Percentiles rank a stretch among this genome's conserved stretches.
phyloP scores from a whole-genome alignment of 2,888 invertebrate genomes.

The Chrysotoxum bicinctum region DNA sequence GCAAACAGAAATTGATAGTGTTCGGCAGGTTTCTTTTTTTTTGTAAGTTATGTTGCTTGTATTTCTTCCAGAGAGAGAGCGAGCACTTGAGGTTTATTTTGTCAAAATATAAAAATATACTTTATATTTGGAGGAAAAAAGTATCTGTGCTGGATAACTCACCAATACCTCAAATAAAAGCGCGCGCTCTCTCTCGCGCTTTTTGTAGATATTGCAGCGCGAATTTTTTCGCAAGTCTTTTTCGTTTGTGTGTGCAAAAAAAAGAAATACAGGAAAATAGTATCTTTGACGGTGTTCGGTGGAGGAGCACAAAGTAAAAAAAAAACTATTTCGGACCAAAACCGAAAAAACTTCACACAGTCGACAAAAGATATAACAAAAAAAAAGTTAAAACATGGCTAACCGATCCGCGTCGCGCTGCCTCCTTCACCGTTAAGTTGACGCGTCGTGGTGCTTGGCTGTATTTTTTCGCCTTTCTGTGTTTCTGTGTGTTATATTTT shows the following conservation, averaged over 20 bases:
- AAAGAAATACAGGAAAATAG: conserved; percentile 16
- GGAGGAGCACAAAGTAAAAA: conserved; percentile 36
- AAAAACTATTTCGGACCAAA: conserved; percentile 51
- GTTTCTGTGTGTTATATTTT: conserved; percentile 72
- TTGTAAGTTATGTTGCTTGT: neutral
- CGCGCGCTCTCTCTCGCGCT: conserved; percentile 53
- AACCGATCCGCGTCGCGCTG: conserved; percentile 37
- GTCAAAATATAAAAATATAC: conserved; percentile 20
- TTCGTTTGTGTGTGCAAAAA: conserved; percentile 42
- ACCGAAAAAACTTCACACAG: conserved; percentile 61
- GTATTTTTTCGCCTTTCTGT: conserved; percentile 67
- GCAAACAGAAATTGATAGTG: conserved; percentile 52
- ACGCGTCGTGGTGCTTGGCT: conserved; percentile 62
- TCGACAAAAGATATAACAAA: conserved; percentile 33
- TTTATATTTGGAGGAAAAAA: conserved; percentile 13
- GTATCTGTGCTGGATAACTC: conserved; percentile 33
- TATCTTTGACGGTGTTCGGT: conserved; percentile 51
- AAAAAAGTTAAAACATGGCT: conserved; percentile 31
- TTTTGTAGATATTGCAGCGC: conserved; percentile 39
- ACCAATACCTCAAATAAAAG: conserved; percentile 53
- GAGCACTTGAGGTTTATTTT: conserved; percentile 33
- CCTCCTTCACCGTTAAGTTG: conserved; percentile 32
- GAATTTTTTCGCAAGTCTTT: conserved; percentile 60
- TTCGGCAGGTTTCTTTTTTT: conserved; percentile 20
- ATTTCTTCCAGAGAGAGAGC: conserved; percentile 25